Base-by-base conservation (phyloP, 35 echinoderm and acorn worm species). In the Heliocidaris erythrogramma region DNA sequence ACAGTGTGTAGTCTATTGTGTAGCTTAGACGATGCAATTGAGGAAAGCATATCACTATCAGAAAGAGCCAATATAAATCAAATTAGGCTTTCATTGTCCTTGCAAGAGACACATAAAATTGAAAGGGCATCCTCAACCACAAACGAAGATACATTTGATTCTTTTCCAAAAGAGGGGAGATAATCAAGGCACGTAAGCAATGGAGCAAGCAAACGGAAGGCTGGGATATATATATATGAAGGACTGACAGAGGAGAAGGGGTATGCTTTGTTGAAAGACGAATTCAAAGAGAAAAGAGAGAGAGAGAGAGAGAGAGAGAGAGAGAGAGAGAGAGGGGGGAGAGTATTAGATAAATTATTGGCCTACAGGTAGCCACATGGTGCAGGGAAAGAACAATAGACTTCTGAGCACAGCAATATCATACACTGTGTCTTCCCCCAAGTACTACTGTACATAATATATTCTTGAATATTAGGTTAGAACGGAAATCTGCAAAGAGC, bases 51-150 rank as follows among this genome's bases (percentile, higher is more conserved):
- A 78, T 56, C 52, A 56, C 52, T 12, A 56, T 56, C 52, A 78
- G 18, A 27, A n/a, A n/a, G 65, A 78, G 65, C 65, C 65, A 78
- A 78, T 78, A 78, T 78, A 78, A 78, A 78, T 78, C 65, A 78
- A 78, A 78, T 78, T 78, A 78, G 65, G 65, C 65, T 78, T 78
- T n/a, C 27, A 78, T 78, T 78, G 65, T 78, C 65, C 65, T 78
- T 78, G 65, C 7, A 27, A 24, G 27, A 18, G 65, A 78, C 17
- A 78, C 27, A 24, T 78, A 27, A 18, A 78, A 78, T 78, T n/a
- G 5, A 78, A 78, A 78, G 65, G 65, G 65, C 65, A 78, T 78
- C 5, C 17, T 78, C 65, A 21, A 56, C 65, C 8, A 24, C 65
- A 78, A 78, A 27, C 27, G 65, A 78, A 78, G 65, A 78, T 71